Conservation (phyloP, 2,888 invertebrate genomes). For the Dryadula phaetusa region DNA sequence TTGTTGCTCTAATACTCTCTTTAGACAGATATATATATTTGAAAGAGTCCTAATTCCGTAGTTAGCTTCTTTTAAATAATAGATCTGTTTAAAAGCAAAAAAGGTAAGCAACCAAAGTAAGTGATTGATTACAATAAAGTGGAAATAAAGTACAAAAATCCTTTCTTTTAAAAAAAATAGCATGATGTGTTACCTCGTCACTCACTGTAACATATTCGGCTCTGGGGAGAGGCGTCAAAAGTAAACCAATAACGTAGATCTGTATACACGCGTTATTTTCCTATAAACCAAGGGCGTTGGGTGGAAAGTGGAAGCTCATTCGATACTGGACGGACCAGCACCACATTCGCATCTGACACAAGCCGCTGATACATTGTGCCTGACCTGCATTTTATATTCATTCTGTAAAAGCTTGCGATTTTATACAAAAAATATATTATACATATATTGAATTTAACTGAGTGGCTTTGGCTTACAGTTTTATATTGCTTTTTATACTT, state of each 20-base stretch:
- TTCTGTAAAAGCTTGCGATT: constrained; percentile 30
- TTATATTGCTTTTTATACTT: constrained; percentile 14
- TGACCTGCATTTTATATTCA: constrained; percentile 54
- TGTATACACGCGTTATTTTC: constrained; percentile 35
- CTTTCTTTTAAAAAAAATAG: constrained; percentile 34
- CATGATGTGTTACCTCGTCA: constrained; percentile 45
- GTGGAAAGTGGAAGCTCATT: constrained; percentile 39
- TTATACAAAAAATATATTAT: constrained; percentile 26
- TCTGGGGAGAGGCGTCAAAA: constrained; percentile 50
- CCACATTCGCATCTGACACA: constrained; percentile 50
- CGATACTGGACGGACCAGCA: constrained; percentile 43
- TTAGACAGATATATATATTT: too few species aligned
- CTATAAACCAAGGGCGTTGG: constrained; percentile 30
- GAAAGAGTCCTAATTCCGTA: too few species aligned
- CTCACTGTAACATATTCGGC: constrained; percentile 49
- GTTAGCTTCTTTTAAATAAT: too few species aligned
- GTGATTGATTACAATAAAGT: neutral
- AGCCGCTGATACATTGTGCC: constrained; percentile 50
- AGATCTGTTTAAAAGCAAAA: neutral
- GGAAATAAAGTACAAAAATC: neutral
- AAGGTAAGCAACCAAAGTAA: too few species aligned
- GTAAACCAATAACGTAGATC: constrained; percentile 45
- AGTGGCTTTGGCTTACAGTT: constrained; percentile 14
- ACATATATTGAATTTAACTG: constrained; percentile 24
- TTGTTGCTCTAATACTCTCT: too few species aligned